Evolutionary conservation across 1,140 invertebrate species (phyloP).

Genomic region (Dermatophagoides farinae): DNA sequence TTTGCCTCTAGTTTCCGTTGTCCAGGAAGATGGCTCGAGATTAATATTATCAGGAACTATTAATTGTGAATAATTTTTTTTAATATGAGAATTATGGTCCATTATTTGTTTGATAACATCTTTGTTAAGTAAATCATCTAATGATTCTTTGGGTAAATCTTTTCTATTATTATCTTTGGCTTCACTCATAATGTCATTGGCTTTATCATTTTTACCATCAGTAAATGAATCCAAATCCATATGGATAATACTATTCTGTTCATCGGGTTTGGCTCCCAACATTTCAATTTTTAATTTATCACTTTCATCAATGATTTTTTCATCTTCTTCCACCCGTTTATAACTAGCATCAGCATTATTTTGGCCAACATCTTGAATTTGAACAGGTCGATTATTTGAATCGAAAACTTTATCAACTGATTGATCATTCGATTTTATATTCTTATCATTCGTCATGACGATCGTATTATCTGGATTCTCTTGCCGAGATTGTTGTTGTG

Average conservation of each 20-base stretch:
- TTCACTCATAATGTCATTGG: not conserved
- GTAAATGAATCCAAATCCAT: not conserved
- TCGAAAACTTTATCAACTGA: slow-evolving; percentile 6
- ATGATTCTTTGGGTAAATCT: not conserved
- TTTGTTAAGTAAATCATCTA: not conserved
- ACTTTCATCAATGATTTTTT: slow-evolving; percentile 6
- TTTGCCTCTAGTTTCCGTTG: slow-evolving; percentile 43
- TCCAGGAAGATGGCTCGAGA: slow-evolving; percentile 9
- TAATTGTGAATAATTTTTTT: not conserved
- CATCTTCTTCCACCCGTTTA: slow-evolving; percentile 11
- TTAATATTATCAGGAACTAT: not conserved
- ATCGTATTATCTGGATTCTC: too few species aligned
- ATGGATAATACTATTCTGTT: slow-evolving; percentile 11
- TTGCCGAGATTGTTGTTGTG: too few species aligned
- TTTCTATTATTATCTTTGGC: not conserved
- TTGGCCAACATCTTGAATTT: not conserved
- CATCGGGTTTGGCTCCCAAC: not conserved
- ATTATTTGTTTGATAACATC: slow-evolving; percentile 8
- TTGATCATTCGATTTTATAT: too few species aligned
- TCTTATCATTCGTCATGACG: too few species aligned
- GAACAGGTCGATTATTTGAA: slow-evolving; percentile 10
- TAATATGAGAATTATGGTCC: slow-evolving; percentile 6
- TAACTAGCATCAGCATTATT: slow-evolving; percentile 9
- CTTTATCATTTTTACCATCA: slow-evolving; percentile 7
- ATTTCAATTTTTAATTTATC: slow-evolving; percentile 9